phyloP scores from a whole-genome alignment of 2,113 vertebrate genomes.

The Mystacornis crossleyi region DNA sequence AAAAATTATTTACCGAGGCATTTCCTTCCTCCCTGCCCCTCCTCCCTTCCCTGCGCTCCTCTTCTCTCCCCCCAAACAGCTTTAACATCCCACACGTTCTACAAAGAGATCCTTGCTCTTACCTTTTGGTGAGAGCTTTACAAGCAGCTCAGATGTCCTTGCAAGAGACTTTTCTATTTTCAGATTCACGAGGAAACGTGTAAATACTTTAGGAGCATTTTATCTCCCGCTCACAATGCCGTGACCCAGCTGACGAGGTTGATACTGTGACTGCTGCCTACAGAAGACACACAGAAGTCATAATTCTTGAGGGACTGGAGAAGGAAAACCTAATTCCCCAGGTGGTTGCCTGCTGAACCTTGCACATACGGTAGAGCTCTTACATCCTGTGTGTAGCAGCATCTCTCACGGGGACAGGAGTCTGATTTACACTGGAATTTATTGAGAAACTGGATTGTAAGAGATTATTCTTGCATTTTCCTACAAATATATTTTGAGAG shows the following conservation, averaged over 20 bases:
- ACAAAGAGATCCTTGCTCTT: background rate
- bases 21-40: background rate
- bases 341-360: background rate
- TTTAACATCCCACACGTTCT: background rate
- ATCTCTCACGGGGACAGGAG: conserved; percentile 76
- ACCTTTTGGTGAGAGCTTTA: background rate
- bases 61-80: background rate
- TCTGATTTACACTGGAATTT: conserved; percentile 85
- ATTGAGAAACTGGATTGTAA: conserved; percentile 77
- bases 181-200: background rate
- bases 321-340: background rate
- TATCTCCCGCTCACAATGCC: conserved; percentile 9
- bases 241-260: background rate
- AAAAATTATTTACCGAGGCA: background rate
- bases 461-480: conserved; percentile 81
- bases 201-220: conserved; percentile 4
- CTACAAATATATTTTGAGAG: conserved; percentile 83
- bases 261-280: background rate
- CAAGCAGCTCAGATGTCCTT: conserved; percentile 19
- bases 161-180: conserved; percentile 22
- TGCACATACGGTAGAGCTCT: conserved; percentile 22
- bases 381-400: conserved; percentile 30
- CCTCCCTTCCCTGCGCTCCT: background rate
- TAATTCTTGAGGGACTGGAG: background rate
- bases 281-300: background rate